Evolutionary conservation across 2,888 invertebrate species (phyloP), one percentile per base, ranked within the genome.

Genomic region (Ornithoptera priamus): DNA sequence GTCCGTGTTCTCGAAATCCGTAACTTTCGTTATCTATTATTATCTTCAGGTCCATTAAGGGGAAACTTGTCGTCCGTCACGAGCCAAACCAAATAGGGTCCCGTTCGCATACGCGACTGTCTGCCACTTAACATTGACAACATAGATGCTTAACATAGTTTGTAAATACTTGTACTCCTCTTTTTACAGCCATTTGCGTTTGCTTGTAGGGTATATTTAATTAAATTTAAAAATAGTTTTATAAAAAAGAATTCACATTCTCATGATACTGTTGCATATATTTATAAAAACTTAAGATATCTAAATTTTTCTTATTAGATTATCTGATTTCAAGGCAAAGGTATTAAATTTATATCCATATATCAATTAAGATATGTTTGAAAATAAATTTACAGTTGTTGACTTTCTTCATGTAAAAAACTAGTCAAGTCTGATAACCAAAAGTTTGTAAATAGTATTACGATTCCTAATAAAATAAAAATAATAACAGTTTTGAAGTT

Each of bases 1-100:
- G 10, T 20, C 76, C 74, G 77, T 81, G 78, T 85, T 83, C 80
- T 75, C 75, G 67, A 80, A 81, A 85, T 75, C 65, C 73, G 73
- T 70, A 75, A 70, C 74, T 85, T 86, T 80, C 79, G 78, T 81
- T 82, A 85, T 79, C 74, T 76, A 85, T 85, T 85, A 87, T 73
- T 74, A 79, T 79, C 79, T 73, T 79, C 76, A 69, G 65, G 76
- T 83, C 85, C 86, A 88, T 88, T 89, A 88, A 84, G 77, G 68
- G 75, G 60, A 68, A 78, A 81, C 75, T 79, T 86, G 88, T 85
- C 83, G 78, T 83, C 80, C 83, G 85, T 85, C 86, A 86, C 86
- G 82, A 80, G 80, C 76, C 76, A 75, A 76, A 77, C 75, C 72
- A 77, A 78, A 80, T 78, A 75, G 65, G 71, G 70, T 46, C 57